Percentiles rank a stretch among this genome's conserved stretches.
phyloP scores from a whole-genome alignment of 2,888 invertebrate genomes.

The Trypoxylon attenuatum region DNA sequence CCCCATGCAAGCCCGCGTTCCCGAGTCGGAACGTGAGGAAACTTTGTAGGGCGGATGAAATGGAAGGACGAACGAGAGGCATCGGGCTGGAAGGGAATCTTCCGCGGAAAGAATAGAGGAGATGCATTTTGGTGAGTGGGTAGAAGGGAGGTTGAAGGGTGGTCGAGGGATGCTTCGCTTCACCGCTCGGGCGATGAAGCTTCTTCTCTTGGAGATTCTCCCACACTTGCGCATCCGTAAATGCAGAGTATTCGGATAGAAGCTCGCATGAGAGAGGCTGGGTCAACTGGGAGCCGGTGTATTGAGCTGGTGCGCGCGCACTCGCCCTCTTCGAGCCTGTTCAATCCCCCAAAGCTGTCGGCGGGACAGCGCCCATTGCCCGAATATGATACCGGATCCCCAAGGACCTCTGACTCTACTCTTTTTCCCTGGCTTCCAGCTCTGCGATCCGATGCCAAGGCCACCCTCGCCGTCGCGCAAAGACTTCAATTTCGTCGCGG shows the following conservation, averaged over 20 bases:
- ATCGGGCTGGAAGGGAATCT: constrained; percentile 24
- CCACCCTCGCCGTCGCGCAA: constrained; percentile 32
- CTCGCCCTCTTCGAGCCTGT: constrained; percentile 21
- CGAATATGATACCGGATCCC: constrained; percentile 25
- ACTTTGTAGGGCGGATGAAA: constrained; percentile 26
- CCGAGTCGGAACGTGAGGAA: constrained; percentile 42
- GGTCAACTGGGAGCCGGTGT: constrained; percentile 39
- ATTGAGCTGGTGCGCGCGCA: constrained; percentile 70
- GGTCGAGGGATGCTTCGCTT: not conserved
- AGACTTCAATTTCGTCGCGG: not conserved
- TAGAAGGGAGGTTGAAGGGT: constrained; percentile 24
- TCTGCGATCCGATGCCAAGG: constrained; percentile 43
- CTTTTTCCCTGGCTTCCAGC: constrained; percentile 17
- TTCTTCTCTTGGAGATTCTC: too few relatives aligned
- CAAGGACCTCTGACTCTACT: constrained; percentile 2
- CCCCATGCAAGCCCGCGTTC: not conserved
- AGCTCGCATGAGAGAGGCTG: constrained; percentile 51
- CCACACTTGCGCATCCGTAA: too few relatives aligned
- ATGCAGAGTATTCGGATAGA: constrained; percentile 1
- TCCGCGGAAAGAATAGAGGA: constrained; percentile 50
- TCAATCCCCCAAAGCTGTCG: constrained; percentile 28
- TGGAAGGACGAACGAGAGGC: constrained; percentile 5
- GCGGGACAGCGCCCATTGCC: constrained; percentile 24
- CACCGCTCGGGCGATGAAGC: not conserved
- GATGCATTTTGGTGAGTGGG: constrained; percentile 62